Evolutionary conservation across 30 jellyfish, hydroid and myxozoan species (phyloP), one percentile per base, ranked within the genome.

Genomic region (Rhopilema esculentum): DNA sequence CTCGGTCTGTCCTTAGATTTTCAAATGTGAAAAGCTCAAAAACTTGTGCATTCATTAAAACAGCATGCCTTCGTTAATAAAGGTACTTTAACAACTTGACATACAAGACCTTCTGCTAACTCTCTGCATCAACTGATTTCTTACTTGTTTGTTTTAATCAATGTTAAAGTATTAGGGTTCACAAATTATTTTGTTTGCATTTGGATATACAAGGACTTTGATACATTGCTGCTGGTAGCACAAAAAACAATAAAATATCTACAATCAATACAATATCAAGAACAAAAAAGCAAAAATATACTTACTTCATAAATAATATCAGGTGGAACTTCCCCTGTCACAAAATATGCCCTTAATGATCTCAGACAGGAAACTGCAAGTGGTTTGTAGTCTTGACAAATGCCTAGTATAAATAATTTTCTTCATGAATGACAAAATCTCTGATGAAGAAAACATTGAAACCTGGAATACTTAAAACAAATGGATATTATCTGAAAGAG

Each of bases 291-390:
- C 8, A 79, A 80, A 20, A 28, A 76, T 50, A 9, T 25, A 69
- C 52, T 16, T 64, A 88, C 97, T 81, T 88, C 92, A 66, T 68
- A 88, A 0, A 94, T 89, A n/a, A 88, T 72, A 85, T 89, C 98
- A 40, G 96, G 86, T 32, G 89, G 94, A 1, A 94, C 94, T 70
- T 94, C 91, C 15, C 92, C 92, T 25, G 94, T 68, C 65, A 89
- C 79, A 72, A 78, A 89, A 40, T 87, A 89, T 1, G 94, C 90
- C 33, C 97, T 51, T 65, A 94, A 68, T 32, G 98, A 84, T 22
- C 98, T 90, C 49, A 89, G 71, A 62, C 97, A 94, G 27, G 96
- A 85, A 4, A 81, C 26, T 49, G 93, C 97, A 8, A 93, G 95
- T 0, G 68, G 27, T 52, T 67, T 85, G 82, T 88, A 89, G 51